Evolutionary conservation across 2,797 vertebrate species (phyloP), one percentile per base, ranked within the genome.

Genomic region (Sebastes steindachneri): DNA sequence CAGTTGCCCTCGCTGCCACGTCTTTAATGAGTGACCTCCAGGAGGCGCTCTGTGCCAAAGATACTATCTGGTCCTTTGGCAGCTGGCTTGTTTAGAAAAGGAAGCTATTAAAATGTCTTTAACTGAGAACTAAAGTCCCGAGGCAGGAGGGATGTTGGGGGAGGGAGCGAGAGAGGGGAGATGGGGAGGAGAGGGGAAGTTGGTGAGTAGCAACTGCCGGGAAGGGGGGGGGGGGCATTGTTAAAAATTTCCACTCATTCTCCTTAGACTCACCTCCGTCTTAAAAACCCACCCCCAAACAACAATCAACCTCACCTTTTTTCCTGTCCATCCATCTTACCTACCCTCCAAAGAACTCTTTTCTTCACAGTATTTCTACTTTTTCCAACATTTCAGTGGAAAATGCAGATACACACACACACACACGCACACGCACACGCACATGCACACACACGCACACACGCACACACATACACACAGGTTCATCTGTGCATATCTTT

Each of bases 71-170:
- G 25, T 83, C 29, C 12, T 59, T 69, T 89, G 79, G 86, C 90
- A 93, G 87, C 82, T 75, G 86, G 74, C 86, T 92, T 95, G 92
- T 95, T 95, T 93, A 91, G 89, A 91, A 90, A 95, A 95, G 95
- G 94, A 96, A 96, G 91, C 93, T 90, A 95, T 96, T 95, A 95
- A 95, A 95, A 91, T 90, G 91, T 94, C 90, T 94, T 93, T 84
- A 93, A 93, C 86, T 77, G 85, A 86, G 84, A 91, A 89, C 87
- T 83, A 48, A 91, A 92, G 88, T 92, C 92, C 90, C 35, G 72
- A 83, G 91, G 91, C 84, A 78, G 75, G 37, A 79, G 73, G 53
- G 73, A 82, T 88, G 86, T 80, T 81, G 89, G 86, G 86, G 86
- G 87, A 82, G 80, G 74, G 89, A 68, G 62, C 2, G 26, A 17